These are phyloP conservation scores for Leptinotarsa lineolata DNA, from an alignment of 1,140 invertebrate genomes.

Conservation along the genomic window DNA sequence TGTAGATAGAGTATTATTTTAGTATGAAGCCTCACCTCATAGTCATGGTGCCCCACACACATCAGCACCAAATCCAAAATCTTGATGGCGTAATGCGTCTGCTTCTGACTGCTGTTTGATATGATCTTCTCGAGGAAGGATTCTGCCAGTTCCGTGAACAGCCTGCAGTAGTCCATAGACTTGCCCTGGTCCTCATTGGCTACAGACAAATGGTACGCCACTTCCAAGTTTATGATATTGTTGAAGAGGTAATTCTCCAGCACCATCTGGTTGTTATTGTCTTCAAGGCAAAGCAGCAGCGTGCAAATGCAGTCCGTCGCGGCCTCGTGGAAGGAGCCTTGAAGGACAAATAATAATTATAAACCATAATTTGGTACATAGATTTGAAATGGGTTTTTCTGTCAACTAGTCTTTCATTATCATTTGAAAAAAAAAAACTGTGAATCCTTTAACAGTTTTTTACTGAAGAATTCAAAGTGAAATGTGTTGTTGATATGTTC, in stretches of 20 bases:
- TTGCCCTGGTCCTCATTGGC: conserved; percentile 91
- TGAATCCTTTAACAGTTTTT: no score
- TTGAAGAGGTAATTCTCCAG: conserved; percentile 82
- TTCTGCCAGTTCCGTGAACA: conserved; percentile 95
- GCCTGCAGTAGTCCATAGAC: conserved; percentile 87
- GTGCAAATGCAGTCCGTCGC: conserved; percentile 90
- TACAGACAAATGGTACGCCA: conserved; percentile 88
- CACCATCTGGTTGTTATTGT: conserved; percentile 67
- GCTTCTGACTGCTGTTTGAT: conserved; percentile 58
- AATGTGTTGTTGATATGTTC: no score
- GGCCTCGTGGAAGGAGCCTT: conserved; percentile 80
- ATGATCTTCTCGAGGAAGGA: conserved; percentile 87
- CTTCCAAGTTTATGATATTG: conserved; percentile 79
- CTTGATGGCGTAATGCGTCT: conserved; percentile 80
- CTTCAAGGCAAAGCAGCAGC: conserved; percentile 78
- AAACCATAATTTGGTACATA: no score
- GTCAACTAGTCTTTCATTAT: no score
- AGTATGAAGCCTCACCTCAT: conserved; percentile 67
- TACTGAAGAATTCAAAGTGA: no score
- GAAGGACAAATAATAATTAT: conserved; percentile 33
- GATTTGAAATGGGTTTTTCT: no score
- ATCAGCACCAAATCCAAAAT: conserved; percentile 87
- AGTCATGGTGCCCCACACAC: conserved; percentile 96
- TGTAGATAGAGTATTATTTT: no score
- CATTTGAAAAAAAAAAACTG: no score